A percentile compares a stretch with the other conserved stretches of the same genome.
phyloP scores from a whole-genome alignment of 1,140 invertebrate species.

The Drosophila funebris region DNA sequence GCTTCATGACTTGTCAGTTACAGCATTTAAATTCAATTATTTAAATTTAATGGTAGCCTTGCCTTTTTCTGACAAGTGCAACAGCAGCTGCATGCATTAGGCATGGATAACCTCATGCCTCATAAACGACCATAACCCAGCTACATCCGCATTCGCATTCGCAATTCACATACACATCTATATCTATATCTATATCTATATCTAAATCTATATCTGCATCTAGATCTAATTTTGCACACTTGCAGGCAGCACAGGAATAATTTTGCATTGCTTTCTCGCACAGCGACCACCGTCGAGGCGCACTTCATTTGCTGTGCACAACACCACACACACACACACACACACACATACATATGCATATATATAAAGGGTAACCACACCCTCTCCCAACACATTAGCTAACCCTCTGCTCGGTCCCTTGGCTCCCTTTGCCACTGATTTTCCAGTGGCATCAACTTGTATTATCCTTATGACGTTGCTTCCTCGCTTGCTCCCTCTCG shows the following conservation, averaged over 20 bases:
- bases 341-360: not conserved
- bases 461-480: constrained; percentile 21
- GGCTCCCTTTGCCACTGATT: not conserved
- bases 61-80: constrained; percentile 20
- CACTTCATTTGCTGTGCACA: constrained; percentile 59
- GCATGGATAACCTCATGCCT: constrained; percentile 13
- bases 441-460: constrained; percentile 12
- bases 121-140: constrained; percentile 28
- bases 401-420: not conserved
- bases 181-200: constrained; percentile 19
- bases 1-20: not conserved
- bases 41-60: constrained; percentile 21
- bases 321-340: constrained; percentile 31
- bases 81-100: constrained; percentile 34
- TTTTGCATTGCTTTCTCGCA: constrained; percentile 37
- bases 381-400: not conserved
- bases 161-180: not conserved
- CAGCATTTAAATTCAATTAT: constrained; percentile 10
- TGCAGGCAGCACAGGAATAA: constrained; percentile 51
- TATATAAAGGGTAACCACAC: not conserved
- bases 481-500: constrained; percentile 1
- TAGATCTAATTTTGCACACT: constrained; percentile 26
- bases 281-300: constrained; percentile 31
- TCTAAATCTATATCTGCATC: constrained; percentile 27
- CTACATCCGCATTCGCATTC: not conserved